Evolutionary conservation across 2,888 invertebrate genomes (phyloP).

Genomic region (Tiphia femorata): DNA sequence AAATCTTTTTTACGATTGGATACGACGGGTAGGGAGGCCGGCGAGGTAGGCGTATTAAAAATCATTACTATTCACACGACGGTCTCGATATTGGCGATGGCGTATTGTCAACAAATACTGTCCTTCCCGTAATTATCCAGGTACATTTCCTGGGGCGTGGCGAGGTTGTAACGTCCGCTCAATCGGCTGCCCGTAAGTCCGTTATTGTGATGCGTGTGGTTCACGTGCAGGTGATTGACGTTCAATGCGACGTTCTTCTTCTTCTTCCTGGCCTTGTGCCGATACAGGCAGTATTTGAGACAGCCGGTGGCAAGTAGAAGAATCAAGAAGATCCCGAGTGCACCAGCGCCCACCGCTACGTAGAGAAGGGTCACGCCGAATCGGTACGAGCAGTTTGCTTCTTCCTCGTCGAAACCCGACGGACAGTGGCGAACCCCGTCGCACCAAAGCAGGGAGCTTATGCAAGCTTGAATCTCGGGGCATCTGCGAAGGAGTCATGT

Average conservation of each 20-base stretch:
- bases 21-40: conserved; percentile 21
- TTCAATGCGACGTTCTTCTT: conserved; percentile 73
- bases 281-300: conserved; percentile 70
- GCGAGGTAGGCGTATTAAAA: conserved; percentile 48
- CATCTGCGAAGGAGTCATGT: conserved; percentile 73
- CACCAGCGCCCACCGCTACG: conserved; percentile 76
- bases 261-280: conserved; percentile 73
- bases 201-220: conserved; percentile 73
- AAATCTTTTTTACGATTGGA: conserved; percentile 8
- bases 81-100: conserved; percentile 65
- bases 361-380: conserved; percentile 78
- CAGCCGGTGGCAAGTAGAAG: conserved; percentile 75
- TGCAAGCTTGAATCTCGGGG: conserved; percentile 85
- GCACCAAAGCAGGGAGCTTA: conserved; percentile 83
- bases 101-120: conserved; percentile 80
- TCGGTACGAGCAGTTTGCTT: conserved; percentile 80
- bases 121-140: conserved; percentile 74
- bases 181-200: conserved; percentile 68
- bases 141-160: conserved; percentile 60
- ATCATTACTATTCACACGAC: conserved; percentile 62
- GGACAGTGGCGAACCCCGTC: conserved; percentile 85
- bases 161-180: conserved; percentile 54
- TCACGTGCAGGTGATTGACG: conserved; percentile 73
- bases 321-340: conserved; percentile 74
- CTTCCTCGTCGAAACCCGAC: conserved; percentile 85